phyloP scores from a whole-genome alignment of 2,888 invertebrate species.

The Microctonus hyperodae region DNA sequence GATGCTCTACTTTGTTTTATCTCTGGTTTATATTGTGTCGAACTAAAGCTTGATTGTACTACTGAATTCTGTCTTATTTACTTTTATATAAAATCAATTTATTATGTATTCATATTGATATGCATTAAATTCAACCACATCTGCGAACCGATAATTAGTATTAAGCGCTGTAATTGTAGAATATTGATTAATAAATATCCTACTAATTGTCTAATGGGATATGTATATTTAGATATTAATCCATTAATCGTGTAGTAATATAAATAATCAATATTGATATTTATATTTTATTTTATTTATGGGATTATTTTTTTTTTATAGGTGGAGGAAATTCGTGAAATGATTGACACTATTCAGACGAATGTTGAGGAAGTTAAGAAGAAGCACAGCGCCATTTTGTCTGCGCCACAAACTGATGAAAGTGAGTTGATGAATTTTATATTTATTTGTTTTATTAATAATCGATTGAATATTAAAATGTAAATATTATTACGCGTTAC shows the following conservation, averaged over 20 bases:
- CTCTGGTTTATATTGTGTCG: neutral
- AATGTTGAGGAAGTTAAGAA: slow-evolving; percentile 99
- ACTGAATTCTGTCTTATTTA: neutral
- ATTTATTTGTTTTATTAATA: too few relatives aligned
- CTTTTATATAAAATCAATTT: neutral
- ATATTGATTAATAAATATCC: neutral
- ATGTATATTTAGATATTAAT: neutral
- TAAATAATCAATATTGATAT: neutral
- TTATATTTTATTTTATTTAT: neutral
- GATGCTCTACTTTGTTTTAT: neutral
- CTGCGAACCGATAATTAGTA: neutral
- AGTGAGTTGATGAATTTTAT: slow-evolving; percentile 76
- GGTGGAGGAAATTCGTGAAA: slow-evolving; percentile 99
- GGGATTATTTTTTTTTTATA: slow-evolving; percentile 60
- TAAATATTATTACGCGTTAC: too few relatives aligned
- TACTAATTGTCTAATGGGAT: neutral
- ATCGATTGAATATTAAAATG: too few relatives aligned
- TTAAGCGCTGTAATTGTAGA: neutral
- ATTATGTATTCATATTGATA: neutral
- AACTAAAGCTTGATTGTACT: neutral
- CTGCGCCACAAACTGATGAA: slow-evolving; percentile 98
- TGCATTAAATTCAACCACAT: neutral
- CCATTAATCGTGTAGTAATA: neutral
- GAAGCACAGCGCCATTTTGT: slow-evolving; percentile 99
- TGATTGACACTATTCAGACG: slow-evolving; percentile 99